Evolutionary conservation across 2,888 invertebrate genomes (phyloP).

Genomic region (Gastrophysa polygoni): DNA sequence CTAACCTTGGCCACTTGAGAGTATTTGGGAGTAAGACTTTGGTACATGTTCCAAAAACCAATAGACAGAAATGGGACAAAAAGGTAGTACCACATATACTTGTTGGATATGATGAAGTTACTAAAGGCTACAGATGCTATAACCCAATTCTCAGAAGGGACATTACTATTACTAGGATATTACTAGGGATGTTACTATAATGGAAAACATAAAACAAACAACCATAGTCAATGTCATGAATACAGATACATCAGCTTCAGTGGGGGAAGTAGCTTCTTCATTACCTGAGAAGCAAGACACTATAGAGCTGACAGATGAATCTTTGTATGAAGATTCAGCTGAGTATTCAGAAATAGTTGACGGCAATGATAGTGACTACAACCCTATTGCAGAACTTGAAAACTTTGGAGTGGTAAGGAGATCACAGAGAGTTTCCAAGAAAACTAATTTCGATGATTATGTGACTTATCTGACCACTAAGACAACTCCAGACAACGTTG

Average conservation of each 20-base stretch:
- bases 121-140: constrained; percentile 39
- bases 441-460: constrained; percentile 12
- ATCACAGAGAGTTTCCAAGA: constrained; percentile 12
- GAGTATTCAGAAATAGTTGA: background rate
- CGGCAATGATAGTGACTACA: background rate
- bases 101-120: constrained; percentile 38
- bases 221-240: background rate
- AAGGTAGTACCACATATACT: constrained; percentile 36
- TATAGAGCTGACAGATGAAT: background rate
- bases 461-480: constrained; percentile 10
- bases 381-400: background rate
- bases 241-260: constrained; percentile 22
- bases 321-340: background rate
- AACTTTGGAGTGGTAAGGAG: background rate
- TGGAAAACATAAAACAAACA: constrained; percentile 12
- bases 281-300: background rate
- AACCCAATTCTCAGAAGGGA: constrained; percentile 22
- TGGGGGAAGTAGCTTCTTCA: constrained; percentile 17
- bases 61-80: constrained; percentile 36
- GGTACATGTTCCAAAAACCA: constrained; percentile 37
- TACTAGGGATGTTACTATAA: constrained; percentile 27
- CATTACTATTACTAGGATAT: too few species aligned
- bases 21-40: constrained; percentile 32
- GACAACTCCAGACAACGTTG: background rate
- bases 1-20: constrained; percentile 13